Conservation (phyloP, 2,113 vertebrate genomes). For the Bubo blakistoni region DNA sequence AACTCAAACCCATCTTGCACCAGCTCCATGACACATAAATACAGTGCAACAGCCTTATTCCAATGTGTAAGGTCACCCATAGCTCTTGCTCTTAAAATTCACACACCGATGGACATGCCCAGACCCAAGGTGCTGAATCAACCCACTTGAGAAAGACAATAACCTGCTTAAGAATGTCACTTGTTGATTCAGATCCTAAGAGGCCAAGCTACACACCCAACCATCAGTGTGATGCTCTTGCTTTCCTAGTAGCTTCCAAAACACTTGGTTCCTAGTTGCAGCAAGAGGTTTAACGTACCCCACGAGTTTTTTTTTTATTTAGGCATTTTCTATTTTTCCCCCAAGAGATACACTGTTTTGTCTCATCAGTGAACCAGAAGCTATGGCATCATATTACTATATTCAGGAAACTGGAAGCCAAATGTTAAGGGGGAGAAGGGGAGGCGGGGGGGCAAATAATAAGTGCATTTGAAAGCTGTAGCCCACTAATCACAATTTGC, state of each 20-base stretch:
- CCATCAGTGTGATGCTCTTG: neutral
- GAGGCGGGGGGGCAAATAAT: neutral
- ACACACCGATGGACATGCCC: neutral
- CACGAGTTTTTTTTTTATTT: neutral
- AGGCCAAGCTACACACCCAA: neutral
- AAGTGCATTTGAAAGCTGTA: neutral
- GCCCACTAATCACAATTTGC: neutral
- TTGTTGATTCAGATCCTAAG: neutral
- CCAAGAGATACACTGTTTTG: neutral
- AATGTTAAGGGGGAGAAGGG: neutral
- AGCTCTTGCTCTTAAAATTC: neutral
- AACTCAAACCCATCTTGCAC: neutral
- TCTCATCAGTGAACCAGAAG: neutral
- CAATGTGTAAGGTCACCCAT: accelerated
- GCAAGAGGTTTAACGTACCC: neutral
- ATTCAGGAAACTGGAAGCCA: neutral
- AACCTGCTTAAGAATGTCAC: neutral
- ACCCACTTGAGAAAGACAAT: neutral
- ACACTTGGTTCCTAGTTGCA: neutral
- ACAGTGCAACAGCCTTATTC: neutral
- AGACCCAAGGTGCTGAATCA: neutral
- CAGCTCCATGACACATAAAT: neutral
- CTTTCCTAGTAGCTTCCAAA: neutral
- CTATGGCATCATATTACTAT: neutral
- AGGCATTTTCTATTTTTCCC: neutral